Evolutionary conservation across 1,140 invertebrate genomes (phyloP), one percentile per base, ranked within the genome.

Genomic region (Achatina immaculata): DNA sequence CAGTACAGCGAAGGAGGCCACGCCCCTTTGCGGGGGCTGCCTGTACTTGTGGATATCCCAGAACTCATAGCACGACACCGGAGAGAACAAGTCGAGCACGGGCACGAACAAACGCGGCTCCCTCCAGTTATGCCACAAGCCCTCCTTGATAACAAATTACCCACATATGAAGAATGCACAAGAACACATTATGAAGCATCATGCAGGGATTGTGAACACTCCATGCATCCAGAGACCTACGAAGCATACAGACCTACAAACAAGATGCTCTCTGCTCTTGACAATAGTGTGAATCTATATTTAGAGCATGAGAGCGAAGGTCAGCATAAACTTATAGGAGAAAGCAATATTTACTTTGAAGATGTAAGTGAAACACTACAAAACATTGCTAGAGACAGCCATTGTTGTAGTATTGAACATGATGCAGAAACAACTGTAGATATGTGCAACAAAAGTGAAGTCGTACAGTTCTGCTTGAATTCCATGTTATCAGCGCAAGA

Each of bases 1-100:
- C 72, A 74, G n/a, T 43, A 74, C 72, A 74, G 72, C 42, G 42
- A 74, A 28, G 42, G 40, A 43, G 34, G 45, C 21, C 72, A 74
- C 7, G 43, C 31, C n/a, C 31, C 43, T 31, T 28, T 69, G n/a
- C 40, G 42, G 2, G 45, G 40, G n/a, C 36, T 74, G 11, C 72
- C 72, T 51, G 36, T 43, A 11, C 42, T 74, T 40, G 72, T 74
- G 1, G 72, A 74, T 43, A 43, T 74, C 43, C 31, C 31, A 31
- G 72, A 40, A 36, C 45, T 74, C 21, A 45, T 74, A 36, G 72
- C 72, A 40, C 24, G 45, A 45, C 72, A 74, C 45, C 48, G 72
- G 42, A 40, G 42, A n/a, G 68, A 55, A 51, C 24, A 55, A 28
- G 72, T 42, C 1, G 42, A 2, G 19, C 36, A 2, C n/a, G 21